These are phyloP conservation scores for Diuraphis noxia DNA, from an alignment of 1,140 invertebrate species.

Conservation along the genomic window DNA sequence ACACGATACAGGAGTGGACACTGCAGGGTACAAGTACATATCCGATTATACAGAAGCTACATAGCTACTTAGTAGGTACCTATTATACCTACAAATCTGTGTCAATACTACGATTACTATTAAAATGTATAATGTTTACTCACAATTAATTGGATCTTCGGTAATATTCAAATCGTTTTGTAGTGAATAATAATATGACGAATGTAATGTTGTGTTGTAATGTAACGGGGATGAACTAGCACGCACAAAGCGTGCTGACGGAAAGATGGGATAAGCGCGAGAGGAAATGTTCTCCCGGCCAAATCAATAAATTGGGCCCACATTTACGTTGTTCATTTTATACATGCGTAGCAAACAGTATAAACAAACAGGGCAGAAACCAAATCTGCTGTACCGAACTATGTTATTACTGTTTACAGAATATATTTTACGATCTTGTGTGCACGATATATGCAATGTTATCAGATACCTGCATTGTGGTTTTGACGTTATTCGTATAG, in stretches of 20 bases:
- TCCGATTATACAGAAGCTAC: not conserved
- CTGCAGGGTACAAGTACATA: too few relatives aligned
- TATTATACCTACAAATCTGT: too few relatives aligned
- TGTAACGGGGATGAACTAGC: not conserved
- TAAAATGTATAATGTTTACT: not conserved
- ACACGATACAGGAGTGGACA: not conserved
- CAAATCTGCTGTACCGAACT: not conserved
- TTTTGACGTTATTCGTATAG: too few relatives aligned
- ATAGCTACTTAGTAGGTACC: too few relatives aligned
- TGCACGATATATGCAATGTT: too few relatives aligned
- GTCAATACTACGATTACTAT: not conserved
- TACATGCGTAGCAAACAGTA: not conserved
- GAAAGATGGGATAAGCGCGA: conserved; percentile 23
- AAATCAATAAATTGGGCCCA: conserved; percentile 26
- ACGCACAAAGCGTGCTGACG: not conserved
- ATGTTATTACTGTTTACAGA: not conserved
- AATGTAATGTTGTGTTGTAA: not conserved
- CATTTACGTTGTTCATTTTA: not conserved
- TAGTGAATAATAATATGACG: not conserved
- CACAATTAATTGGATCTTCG: not conserved
- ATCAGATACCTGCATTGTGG: too few relatives aligned
- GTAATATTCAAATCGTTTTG: not conserved
- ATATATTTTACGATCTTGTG: too few relatives aligned
- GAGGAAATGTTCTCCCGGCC: conserved; percentile 32
- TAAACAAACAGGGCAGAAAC: not conserved